Evolutionary conservation across 2,113 vertebrate species (phyloP).

Genomic region (Panurus biarmicus): DNA sequence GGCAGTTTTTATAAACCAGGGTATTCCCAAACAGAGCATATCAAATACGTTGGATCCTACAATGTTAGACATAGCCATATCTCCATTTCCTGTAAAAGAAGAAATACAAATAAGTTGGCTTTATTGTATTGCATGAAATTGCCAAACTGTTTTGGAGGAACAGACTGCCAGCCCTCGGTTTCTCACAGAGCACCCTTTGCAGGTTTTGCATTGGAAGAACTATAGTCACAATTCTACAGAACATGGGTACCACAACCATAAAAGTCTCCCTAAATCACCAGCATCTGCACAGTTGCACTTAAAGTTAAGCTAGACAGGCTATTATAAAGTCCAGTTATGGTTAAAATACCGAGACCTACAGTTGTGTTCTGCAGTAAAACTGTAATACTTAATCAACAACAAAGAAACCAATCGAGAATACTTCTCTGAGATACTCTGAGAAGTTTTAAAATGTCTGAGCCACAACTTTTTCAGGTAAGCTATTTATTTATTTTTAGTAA

Average conservation of each 20-base stretch:
- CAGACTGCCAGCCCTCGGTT: neutral
- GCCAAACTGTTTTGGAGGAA: conserved; percentile 37
- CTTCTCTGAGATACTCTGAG: neutral
- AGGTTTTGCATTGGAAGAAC: neutral
- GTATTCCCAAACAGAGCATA: conserved; percentile 91
- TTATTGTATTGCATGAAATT: neutral
- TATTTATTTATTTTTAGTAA: conserved; percentile 9
- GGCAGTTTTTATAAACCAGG: conserved; percentile 93
- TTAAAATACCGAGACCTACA: conserved; percentile 38
- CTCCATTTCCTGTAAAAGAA: conserved; percentile 85
- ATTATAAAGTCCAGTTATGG: neutral
- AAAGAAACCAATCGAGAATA: conserved; percentile 45
- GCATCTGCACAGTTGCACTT: conserved; percentile 58
- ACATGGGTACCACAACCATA: neutral
- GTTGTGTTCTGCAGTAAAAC: conserved; percentile 39
- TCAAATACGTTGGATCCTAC: conserved; percentile 97
- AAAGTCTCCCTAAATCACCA: conserved; percentile 42
- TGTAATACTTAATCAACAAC: conserved; percentile 53
- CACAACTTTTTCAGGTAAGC: conserved; percentile 32
- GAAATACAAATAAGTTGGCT: neutral
- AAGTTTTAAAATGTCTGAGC: conserved; percentile 15
- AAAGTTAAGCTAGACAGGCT: neutral
- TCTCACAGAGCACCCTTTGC: neutral
- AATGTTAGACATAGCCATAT: conserved; percentile 98
- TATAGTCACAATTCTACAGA: neutral